Base-by-base conservation (phyloP, 1,140 invertebrate genomes). In the Riptortus pedestris region DNA sequence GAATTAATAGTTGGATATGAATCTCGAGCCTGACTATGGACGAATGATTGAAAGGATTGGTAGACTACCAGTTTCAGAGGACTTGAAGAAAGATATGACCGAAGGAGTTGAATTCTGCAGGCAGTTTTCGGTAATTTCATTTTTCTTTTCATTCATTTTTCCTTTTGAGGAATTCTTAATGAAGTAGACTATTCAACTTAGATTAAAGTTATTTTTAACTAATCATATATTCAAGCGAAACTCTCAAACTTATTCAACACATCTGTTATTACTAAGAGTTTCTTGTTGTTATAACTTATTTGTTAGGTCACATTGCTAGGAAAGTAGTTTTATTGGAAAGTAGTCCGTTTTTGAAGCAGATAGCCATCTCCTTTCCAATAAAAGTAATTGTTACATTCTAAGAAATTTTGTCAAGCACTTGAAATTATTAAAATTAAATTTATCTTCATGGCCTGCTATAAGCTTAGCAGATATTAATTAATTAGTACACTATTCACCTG, bases 31-130 rank as follows among this genome's bases (percentile, higher is more conserved):
- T 0, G 82, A 83, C 72, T 83, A 79, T 68, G 76, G 75, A 22
- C 79, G 79, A 70, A 84, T 84, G 66, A 75, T 76, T 0, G 77
- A 80, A 66, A 73, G 81, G 38, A 81, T 84, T 66, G 74, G 70
- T 62, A 78, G 78, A 65, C 71, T 84, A 2, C 81, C 82, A 0
- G 78, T 84, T 0, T 70, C 77, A 12, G 74, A 75, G 16, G 82
- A 83, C 67, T 73, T 84, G 2, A 81, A 80, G 68, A 73, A 73
- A 16, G 82, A 84, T 68, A 83, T 84, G 67, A 77, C 80, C 62
- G 82, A 83, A 27, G 82, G 81, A 0, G 71, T 84, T 18, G 74
- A 78, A 60, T 84, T 82, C 72, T 84, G 82, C 70, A 78, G 80
- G 71, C 79, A 83, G 69, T 84, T 84, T 72, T 80, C 82, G 67